A percentile compares a stretch with the other conserved stretches of the same genome.
Conservation (phyloP, 2,113 vertebrate species). For the Chrysochloris asiatica region DNA sequence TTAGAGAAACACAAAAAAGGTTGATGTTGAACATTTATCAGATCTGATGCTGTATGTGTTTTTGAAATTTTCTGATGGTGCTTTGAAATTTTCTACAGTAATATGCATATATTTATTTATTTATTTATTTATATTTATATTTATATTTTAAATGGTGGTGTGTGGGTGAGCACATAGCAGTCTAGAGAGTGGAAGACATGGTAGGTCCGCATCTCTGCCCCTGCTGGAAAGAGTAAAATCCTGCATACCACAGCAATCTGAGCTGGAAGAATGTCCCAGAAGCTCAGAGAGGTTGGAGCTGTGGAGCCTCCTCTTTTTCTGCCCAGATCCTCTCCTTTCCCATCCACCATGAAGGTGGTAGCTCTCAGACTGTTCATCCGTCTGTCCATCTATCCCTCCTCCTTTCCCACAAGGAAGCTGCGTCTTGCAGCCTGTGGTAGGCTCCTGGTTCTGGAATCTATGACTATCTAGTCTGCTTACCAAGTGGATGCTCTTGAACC, state of each 20-base stretch:
- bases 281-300: not conserved
- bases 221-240: not conserved
- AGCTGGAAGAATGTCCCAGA: not conserved
- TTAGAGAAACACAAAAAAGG: not conserved
- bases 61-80: not conserved
- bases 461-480: not conserved
- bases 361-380: not conserved
- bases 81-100: no score
- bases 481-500: not conserved
- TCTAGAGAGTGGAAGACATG: not conserved
- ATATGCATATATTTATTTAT: no score
- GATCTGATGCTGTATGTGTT: not conserved
- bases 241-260: not conserved
- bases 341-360: accelerated
- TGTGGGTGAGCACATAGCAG: not conserved
- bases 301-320: accelerated
- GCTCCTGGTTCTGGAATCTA: no score
- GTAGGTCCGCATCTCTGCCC: not conserved
- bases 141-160: no score
- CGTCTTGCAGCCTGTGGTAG: not conserved
- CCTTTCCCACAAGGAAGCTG: not conserved
- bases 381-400: not conserved
- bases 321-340: not conserved
- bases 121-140: no score
- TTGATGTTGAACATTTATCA: no score